Evolutionary conservation across 1,140 invertebrate species (phyloP).

Genomic region (Papilio polyxenes): DNA sequence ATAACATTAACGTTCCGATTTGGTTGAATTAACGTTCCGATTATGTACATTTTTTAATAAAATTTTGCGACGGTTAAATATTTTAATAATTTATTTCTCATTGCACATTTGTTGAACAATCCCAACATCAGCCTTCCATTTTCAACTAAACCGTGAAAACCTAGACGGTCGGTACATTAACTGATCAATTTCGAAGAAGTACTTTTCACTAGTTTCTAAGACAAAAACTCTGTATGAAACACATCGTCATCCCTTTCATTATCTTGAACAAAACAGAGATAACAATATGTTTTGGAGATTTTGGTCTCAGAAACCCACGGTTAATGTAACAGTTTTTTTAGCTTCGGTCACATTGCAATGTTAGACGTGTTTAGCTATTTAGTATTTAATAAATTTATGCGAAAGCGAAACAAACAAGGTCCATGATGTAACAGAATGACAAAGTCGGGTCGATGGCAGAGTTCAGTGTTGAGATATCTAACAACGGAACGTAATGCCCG

Average conservation of each 20-base stretch:
- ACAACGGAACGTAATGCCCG: conserved; percentile 47
- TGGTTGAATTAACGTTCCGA: not conserved
- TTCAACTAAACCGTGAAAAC: not conserved
- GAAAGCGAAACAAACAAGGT: conserved; percentile 73
- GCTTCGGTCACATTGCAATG: too few species aligned
- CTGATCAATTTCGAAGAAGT: not conserved
- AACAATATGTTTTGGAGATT: too few species aligned
- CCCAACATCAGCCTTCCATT: not conserved
- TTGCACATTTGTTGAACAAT: not conserved
- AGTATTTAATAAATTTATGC: conserved; percentile 40
- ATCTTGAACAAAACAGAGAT: too few species aligned
- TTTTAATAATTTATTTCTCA: not conserved
- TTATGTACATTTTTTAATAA: not conserved
- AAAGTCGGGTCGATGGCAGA: conserved; percentile 54
- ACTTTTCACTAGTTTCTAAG: too few species aligned
- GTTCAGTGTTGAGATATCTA: conserved; percentile 48
- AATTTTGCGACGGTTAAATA: not conserved
- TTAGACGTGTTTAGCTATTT: not conserved
- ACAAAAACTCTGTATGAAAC: too few species aligned
- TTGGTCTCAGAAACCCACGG: too few species aligned
- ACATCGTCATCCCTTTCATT: too few species aligned
- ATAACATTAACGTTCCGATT: not conserved
- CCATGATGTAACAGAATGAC: conserved; percentile 69
- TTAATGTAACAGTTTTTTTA: too few species aligned
- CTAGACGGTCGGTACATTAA: too few species aligned